Conservation (phyloP, 30 jellyfish, hydroid and myxozoan species). For the Turritopsis dohrnii region DNA sequence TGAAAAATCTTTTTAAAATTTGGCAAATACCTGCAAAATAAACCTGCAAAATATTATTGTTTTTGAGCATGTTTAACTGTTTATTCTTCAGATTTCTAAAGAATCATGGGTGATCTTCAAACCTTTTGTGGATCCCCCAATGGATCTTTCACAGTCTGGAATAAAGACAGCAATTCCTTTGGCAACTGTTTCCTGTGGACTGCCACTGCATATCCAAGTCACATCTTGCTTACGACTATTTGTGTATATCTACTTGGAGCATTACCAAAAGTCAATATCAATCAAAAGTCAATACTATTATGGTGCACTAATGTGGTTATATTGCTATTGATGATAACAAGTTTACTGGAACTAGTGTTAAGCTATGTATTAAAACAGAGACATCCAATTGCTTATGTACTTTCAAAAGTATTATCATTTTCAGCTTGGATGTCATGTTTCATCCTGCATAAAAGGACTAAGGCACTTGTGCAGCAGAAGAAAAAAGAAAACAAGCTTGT, state of each 20-base stretch:
- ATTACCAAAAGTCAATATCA: neutral
- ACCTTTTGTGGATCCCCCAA: constrained; percentile 15
- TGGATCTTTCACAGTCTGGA: constrained; percentile 51
- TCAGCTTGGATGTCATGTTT: constrained; percentile 70
- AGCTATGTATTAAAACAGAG: constrained; percentile 36
- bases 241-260: constrained; percentile 23
- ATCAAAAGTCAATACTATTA: neutral
- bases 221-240: constrained; percentile 32
- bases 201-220: constrained; percentile 48
- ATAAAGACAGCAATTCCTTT: constrained; percentile 31
- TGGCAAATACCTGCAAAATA: no score
- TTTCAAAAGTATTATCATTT: constrained; percentile 46
- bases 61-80: neutral
- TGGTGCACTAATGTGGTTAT: neutral
- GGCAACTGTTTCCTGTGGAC: constrained; percentile 78
- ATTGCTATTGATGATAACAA: neutral
- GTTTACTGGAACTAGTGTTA: constrained; percentile 32
- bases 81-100: neutral
- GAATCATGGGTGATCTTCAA: neutral
- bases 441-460: constrained; percentile 26
- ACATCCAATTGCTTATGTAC: constrained; percentile 75
- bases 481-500: constrained; percentile 11
- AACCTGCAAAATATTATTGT: no score
- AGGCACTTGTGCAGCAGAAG: neutral
- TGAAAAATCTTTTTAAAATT: no score